Conservation (phyloP, 2,797 vertebrate species). For the Botia almorhae region DNA sequence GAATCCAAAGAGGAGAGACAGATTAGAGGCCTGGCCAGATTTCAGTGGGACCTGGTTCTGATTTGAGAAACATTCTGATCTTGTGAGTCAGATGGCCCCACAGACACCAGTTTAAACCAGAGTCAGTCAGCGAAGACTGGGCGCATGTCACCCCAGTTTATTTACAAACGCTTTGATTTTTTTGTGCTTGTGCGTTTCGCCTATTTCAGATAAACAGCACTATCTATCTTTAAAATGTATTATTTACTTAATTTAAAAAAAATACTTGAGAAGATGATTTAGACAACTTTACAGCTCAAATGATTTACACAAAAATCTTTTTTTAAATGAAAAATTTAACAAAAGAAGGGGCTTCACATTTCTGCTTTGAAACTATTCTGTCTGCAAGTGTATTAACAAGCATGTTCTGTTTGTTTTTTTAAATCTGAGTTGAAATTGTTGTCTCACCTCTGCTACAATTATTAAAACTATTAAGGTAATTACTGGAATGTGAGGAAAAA, state of each 20-base stretch:
- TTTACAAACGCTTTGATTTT: background rate
- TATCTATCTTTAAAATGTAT: constrained; percentile 9
- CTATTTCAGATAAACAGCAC: background rate
- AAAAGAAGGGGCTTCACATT: too few relatives aligned
- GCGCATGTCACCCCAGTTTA: background rate
- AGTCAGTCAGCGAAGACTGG: background rate
- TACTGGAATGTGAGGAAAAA: background rate
- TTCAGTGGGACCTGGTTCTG: constrained; percentile 39
- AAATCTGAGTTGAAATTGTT: too few relatives aligned
- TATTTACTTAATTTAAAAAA: too few relatives aligned
- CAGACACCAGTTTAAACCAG: constrained; percentile 17
- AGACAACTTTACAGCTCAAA: too few relatives aligned
- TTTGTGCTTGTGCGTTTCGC: background rate
- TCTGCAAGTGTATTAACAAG: too few relatives aligned
- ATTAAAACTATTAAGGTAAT: too few relatives aligned
- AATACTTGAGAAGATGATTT: too few relatives aligned
- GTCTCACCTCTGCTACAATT: too few relatives aligned
- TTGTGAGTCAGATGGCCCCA: constrained; percentile 35
- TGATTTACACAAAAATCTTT: too few relatives aligned
- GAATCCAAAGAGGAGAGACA: constrained; percentile 34
- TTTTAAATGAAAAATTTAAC: too few relatives aligned
- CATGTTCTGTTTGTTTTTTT: too few relatives aligned
- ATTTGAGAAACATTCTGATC: constrained; percentile 46
- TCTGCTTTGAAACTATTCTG: too few relatives aligned
- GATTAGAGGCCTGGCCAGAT: constrained; percentile 14